Evolutionary conservation across 2,888 invertebrate species (phyloP), one percentile per base, ranked within the genome.

Genomic region (Tinea pellionella): DNA sequence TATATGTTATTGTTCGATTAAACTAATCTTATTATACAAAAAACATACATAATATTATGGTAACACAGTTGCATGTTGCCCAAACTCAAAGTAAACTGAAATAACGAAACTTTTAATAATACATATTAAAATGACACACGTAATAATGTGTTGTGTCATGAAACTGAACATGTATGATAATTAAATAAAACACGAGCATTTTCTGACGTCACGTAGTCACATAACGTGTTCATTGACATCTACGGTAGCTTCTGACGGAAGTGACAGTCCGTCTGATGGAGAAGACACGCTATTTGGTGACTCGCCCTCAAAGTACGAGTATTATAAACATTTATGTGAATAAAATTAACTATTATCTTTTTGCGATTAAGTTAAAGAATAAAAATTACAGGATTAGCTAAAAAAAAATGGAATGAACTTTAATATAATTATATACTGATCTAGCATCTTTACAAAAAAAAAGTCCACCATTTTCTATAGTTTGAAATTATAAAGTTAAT

Each of bases 131-230:
- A 37, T n/a, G n/a, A 37, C 37, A n/a, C 37, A 37, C 9, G 11
- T 2, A 9, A 37, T 37, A 37, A 37, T 37, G 37, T 37, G 37
- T 37, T 37, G n/a, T 37, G 37, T 37, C 37, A 37, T 24, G 24
- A 24, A 37, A n/a, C 37, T 37, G 37, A 37, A 66, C 71, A 71
- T 64, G 66, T 64, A 64, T 61, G 67, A 66, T 71, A 77, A 78
- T 81, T 75, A 76, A 78, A 81, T 80, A 79, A 77, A 75, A 73
- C 75, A 76, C 77, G 72, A 77, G 76, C 77, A 80, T 80, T 82
- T 80, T 78, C 80, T 71, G 70, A 62, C 72, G 79, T 80, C 80
- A 74, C 67, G 70, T 71, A 70, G 69, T 66, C 65, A 62, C 69
- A 69, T 71, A 75, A 78, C 75, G 69, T 72, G 74, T 72, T 74